Evolutionary conservation across 1,140 invertebrate genomes (phyloP).

Genomic region (honey bee (Apis mellifera)): Amel_HAv3.1 CM009939.2:8602001-8602500

Average conservation of each 20-base stretch:
- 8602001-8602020: constrained; percentile 90
- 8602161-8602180: constrained; percentile 88
- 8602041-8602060: constrained; percentile 86
- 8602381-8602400: constrained; percentile 84
- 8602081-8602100: constrained; percentile 88
- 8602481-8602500: constrained; percentile 87
- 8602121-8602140: constrained; percentile 83
- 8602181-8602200: constrained; percentile 87
- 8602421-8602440: constrained; percentile 86
- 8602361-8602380: constrained; percentile 91
- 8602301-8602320: constrained; percentile 95
- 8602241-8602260: constrained; percentile 92
- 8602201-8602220: constrained; percentile 90
- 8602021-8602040: constrained; percentile 90
- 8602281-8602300: constrained; percentile 93
- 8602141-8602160: constrained; percentile 87
- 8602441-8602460: constrained; percentile 87
- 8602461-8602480: constrained; percentile 87
- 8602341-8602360: constrained; percentile 89
- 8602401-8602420: constrained; percentile 86
- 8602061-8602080: constrained; percentile 86
- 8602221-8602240: constrained; percentile 91
- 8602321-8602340: constrained; percentile 95
- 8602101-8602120: constrained; percentile 84
- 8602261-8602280: constrained; percentile 92